phyloP scores from a whole-genome alignment of 2,888 invertebrate genomes.

The Napeogenes inachia region DNA sequence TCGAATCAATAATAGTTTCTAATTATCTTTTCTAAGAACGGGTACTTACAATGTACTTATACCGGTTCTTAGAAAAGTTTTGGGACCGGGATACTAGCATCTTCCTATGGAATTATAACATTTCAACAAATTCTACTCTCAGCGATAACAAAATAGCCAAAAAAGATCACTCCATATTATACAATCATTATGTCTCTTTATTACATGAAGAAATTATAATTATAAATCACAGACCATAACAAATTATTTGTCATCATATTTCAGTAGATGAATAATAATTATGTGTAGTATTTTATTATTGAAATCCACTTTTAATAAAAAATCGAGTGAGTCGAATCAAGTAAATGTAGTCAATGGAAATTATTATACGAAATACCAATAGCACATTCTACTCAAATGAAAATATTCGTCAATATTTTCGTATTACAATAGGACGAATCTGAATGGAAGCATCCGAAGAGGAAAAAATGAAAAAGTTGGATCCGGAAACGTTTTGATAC shows the following conservation, averaged over 20 bases:
- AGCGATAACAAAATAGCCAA: too few relatives aligned
- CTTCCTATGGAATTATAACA: too few relatives aligned
- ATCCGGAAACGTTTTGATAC: slow-evolving; percentile 50
- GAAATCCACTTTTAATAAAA: slow-evolving; percentile 6
- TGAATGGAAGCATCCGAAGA: slow-evolving; percentile 35
- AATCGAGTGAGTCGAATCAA: slow-evolving; percentile 37
- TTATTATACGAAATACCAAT: slow-evolving; percentile 36
- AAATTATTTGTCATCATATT: background rate
- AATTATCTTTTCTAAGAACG: too few relatives aligned
- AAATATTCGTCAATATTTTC: slow-evolving; percentile 49
- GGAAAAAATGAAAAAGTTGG: slow-evolving; percentile 59
- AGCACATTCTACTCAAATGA: slow-evolving; percentile 41
- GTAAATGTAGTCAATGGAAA: slow-evolving; percentile 36
- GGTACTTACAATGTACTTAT: too few relatives aligned
- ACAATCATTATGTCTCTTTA: too few relatives aligned
- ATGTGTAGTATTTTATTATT: slow-evolving; percentile 1
- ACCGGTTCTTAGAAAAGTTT: too few relatives aligned
- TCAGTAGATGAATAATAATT: background rate
- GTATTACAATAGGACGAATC: slow-evolving; percentile 45
- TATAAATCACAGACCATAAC: too few relatives aligned
- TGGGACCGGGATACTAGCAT: too few relatives aligned
- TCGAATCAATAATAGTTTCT: too few relatives aligned
- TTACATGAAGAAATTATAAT: too few relatives aligned
- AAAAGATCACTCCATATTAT: too few relatives aligned
- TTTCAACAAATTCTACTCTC: too few relatives aligned